Evolutionary conservation across 2,113 vertebrate species (phyloP).

Genomic region (Petrocephalus microphthalmus): DNA sequence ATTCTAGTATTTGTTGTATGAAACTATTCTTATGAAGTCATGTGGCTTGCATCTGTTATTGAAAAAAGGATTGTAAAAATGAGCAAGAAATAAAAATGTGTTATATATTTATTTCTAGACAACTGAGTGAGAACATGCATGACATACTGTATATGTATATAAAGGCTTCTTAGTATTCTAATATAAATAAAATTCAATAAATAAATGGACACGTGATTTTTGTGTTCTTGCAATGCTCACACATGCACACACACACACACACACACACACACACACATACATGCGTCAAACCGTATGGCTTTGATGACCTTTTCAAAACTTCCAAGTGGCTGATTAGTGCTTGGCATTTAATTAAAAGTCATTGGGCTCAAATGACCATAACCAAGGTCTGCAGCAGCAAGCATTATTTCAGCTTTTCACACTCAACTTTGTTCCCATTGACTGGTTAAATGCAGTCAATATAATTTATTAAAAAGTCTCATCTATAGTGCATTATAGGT

Average conservation of each 20-base stretch:
- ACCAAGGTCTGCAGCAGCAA: not conserved
- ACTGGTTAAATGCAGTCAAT: not conserved
- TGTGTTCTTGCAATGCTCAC: not conserved
- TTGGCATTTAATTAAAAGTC: constrained; percentile 14
- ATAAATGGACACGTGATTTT: not conserved
- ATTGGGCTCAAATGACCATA: constrained; percentile 1
- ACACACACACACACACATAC: not conserved
- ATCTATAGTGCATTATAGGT: not conserved
- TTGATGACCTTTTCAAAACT: not conserved
- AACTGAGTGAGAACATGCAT: not conserved
- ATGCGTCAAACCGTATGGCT: not conserved
- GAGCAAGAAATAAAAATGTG: not conserved
- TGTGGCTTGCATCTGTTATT: not conserved
- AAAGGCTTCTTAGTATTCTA: not conserved
- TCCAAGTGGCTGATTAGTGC: not conserved
- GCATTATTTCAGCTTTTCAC: not conserved
- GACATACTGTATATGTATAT: not conserved
- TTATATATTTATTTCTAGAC: not conserved
- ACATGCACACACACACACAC: not conserved
- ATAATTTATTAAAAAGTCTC: not conserved
- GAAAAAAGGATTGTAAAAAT: not conserved
- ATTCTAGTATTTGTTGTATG: not conserved
- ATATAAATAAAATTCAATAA: not conserved
- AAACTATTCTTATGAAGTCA: not conserved
- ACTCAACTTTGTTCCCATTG: not conserved